Percentiles rank a stretch among this genome's conserved stretches.
Conservation (phyloP, 2,113 vertebrate genomes). For the Phalacrocorax brasilianus region DNA sequence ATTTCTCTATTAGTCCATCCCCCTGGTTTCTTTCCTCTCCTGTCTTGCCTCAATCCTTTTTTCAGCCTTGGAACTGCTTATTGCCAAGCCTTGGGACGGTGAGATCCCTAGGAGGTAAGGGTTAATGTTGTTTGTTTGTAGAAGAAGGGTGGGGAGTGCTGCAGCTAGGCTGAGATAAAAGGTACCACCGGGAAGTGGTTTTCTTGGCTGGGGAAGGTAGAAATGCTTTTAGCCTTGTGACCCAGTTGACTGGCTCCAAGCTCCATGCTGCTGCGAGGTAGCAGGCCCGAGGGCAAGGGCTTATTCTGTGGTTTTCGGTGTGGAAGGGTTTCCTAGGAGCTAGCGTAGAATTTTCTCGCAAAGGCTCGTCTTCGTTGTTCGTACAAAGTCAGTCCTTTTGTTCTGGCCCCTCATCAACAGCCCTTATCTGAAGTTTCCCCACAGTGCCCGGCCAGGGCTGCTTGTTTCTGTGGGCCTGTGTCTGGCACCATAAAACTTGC, state of each 20-base stretch:
- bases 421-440: background rate
- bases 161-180: conserved; percentile 51
- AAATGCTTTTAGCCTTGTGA: conserved; percentile 57
- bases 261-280: background rate
- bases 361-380: background rate
- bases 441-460: background rate
- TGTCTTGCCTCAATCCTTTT: background rate
- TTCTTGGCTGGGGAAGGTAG: conserved; percentile 63
- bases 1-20: background rate
- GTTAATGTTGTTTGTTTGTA: conserved; percentile 64
- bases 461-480: background rate
- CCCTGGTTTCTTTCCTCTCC: background rate
- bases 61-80: background rate
- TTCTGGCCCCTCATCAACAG: background rate
- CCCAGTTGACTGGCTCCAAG: conserved; percentile 51
- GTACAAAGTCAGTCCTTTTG: background rate
- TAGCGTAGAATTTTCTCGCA: background rate
- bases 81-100: background rate
- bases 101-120: conserved; percentile 30
- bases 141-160: conserved; percentile 57
- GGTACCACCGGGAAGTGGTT: conserved; percentile 63
- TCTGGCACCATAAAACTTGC: background rate
- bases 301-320: background rate
- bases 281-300: background rate
- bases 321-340: conserved; percentile 41